These are phyloP conservation scores for human DNA, from an alignment of 2,113 vertebrate genomes.

Conservation along the genomic window DNA sequence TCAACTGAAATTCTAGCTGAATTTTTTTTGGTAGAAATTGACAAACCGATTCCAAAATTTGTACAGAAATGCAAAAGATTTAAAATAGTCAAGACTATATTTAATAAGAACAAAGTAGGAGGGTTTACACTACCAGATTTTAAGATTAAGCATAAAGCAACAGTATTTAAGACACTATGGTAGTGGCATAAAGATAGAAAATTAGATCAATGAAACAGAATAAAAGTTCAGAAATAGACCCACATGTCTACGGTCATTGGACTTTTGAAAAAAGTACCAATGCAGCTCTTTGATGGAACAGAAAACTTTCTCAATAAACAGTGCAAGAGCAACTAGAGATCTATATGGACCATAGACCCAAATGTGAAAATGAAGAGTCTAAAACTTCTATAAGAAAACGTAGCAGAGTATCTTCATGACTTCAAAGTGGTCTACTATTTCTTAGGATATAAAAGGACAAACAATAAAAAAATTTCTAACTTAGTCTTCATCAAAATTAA, in stretches of 20 bases:
- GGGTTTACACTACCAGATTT: conserved; percentile 24
- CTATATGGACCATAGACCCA: not conserved
- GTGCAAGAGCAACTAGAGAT: not conserved
- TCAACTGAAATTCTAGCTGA: not conserved
- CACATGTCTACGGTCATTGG: not conserved
- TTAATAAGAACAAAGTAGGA: conserved; percentile 65
- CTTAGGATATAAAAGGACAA: not conserved
- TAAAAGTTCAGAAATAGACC: not conserved
- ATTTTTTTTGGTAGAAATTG: conserved; percentile 31
- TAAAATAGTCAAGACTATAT: conserved; percentile 63
- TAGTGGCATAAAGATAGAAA: not conserved
- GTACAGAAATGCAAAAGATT: conserved; percentile 39
- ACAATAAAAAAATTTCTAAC: not conserved
- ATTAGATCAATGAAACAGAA: not conserved
- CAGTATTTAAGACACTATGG: not conserved
- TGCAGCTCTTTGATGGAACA: not conserved
- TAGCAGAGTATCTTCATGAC: not conserved
- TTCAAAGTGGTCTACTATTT: not conserved
- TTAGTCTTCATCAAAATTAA: not conserved
- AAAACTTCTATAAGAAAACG: not conserved
- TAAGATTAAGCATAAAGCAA: conserved; percentile 40
- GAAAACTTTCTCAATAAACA: not conserved
- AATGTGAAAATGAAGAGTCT: not conserved
- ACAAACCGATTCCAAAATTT: conserved; percentile 54
- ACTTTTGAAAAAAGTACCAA: not conserved